Percentiles rank a stretch among this genome's conserved stretches.
These are phyloP conservation scores for Rana temporaria DNA, from an alignment of 2,113 vertebrate genomes.

Conservation along the genomic window DNA sequence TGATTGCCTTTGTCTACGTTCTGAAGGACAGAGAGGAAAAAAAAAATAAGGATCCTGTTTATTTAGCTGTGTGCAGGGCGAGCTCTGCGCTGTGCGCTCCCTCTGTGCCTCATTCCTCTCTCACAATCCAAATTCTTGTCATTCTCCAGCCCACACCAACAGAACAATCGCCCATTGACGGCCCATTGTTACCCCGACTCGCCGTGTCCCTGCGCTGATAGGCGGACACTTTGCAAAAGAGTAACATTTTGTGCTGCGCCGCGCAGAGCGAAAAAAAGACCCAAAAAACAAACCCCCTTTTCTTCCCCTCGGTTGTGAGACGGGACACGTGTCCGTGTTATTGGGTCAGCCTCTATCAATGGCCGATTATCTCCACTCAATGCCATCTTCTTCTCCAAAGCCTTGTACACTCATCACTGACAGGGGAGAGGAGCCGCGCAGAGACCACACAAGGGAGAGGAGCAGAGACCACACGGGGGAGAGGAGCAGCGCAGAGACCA, in stretches of 20 bases:
- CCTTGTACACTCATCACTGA: background rate
- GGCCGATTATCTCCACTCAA: background rate
- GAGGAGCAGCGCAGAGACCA: background rate
- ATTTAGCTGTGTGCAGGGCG: constrained; percentile 63
- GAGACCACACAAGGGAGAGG: too few relatives aligned
- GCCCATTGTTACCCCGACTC: constrained; percentile 41
- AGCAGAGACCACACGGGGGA: background rate
- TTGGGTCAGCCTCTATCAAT: constrained; percentile 44
- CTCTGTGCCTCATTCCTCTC: constrained; percentile 63
- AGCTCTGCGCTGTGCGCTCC: constrained; percentile 64
- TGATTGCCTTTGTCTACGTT: constrained; percentile 66
- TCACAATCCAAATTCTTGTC: constrained; percentile 74
- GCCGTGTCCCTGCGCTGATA: constrained; percentile 53
- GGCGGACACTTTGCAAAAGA: constrained; percentile 60
- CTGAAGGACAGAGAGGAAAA: constrained; percentile 61
- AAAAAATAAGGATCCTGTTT: constrained; percentile 58
- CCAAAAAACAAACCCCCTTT: constrained; percentile 57
- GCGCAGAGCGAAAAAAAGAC: constrained; percentile 58
- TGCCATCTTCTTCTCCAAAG: background rate
- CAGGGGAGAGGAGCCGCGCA: too few relatives aligned
- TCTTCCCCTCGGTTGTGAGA: constrained; percentile 57
- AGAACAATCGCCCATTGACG: constrained; percentile 72
- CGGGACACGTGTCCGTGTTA: constrained; percentile 20
- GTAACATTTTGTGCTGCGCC: constrained; percentile 61
- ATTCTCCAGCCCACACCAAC: constrained; percentile 75